Percentiles rank a stretch among this genome's conserved stretches.
phyloP scores from a whole-genome alignment of 2,797 vertebrate species.

The Clamator glandarius region DNA sequence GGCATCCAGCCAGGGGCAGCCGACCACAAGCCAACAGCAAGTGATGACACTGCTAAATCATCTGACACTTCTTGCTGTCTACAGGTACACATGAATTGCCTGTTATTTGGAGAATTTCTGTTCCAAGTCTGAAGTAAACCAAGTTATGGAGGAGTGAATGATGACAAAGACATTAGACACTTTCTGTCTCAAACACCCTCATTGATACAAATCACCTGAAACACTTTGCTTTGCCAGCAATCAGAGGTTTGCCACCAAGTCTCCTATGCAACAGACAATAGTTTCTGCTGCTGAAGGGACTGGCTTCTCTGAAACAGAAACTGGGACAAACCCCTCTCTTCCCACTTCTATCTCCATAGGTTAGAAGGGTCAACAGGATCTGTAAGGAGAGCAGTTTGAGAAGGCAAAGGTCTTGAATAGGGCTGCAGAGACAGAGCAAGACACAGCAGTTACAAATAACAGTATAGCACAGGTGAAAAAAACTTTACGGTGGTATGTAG shows the following conservation, averaged over 20 bases:
- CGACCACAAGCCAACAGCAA: not conserved
- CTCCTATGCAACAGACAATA: not conserved
- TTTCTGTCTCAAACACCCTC: not conserved
- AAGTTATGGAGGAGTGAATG: not conserved
- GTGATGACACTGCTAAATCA: not conserved
- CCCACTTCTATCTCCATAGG: not conserved
- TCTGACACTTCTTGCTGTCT: not conserved
- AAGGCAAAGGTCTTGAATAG: not conserved
- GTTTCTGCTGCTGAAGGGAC: not conserved
- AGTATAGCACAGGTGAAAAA: not conserved
- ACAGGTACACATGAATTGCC: not conserved
- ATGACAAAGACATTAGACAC: not conserved
- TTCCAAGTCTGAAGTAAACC: not conserved
- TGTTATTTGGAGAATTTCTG: not conserved
- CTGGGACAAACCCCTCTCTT: not conserved
- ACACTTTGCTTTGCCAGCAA: not conserved
- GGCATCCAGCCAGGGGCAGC: too few relatives aligned
- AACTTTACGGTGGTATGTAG: not conserved
- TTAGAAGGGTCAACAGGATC: not conserved
- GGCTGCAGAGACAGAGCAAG: not conserved
- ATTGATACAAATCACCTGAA: not conserved
- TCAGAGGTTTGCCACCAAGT: not conserved
- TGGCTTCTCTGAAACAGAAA: not conserved
- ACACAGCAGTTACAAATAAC: not conserved
- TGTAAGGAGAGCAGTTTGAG: not conserved